Evolutionary conservation across 2,113 vertebrate species (phyloP).

Genomic region (Hemicordylus capensis): DNA sequence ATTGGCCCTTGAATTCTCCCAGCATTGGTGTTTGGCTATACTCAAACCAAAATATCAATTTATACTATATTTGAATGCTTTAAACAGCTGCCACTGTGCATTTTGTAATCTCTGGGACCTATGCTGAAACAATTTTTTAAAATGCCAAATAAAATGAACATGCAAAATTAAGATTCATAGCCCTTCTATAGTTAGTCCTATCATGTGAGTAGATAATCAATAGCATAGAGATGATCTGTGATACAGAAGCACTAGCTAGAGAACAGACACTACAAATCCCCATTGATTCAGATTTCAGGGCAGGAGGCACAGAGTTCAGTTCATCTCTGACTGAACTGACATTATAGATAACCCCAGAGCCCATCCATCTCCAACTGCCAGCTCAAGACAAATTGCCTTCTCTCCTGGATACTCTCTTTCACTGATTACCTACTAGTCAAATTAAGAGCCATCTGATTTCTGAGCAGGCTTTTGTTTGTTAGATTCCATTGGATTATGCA

Average conservation of each 20-base stretch:
- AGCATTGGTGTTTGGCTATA: background rate
- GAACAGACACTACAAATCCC: conserved; percentile 36
- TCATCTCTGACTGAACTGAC: conserved; percentile 58
- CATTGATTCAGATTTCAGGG: conserved; percentile 56
- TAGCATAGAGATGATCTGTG: background rate
- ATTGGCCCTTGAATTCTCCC: background rate
- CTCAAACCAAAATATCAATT: background rate
- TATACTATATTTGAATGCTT: background rate
- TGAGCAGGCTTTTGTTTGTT: conserved; percentile 66
- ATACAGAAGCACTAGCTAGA: background rate
- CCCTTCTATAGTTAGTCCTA: conserved; percentile 9
- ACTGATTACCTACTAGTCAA: conserved; percentile 69
- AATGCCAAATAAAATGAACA: background rate
- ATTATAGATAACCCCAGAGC: conserved; percentile 66
- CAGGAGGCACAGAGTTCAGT: conserved; percentile 56
- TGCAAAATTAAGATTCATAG: conserved; percentile 18
- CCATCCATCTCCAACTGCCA: conserved; percentile 72
- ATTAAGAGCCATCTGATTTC: conserved; percentile 70
- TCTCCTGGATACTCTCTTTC: conserved; percentile 63
- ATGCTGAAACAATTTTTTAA: background rate
- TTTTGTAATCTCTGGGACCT: background rate
- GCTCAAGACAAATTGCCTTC: conserved; percentile 70
- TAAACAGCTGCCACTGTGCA: background rate
- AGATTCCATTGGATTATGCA: conserved; percentile 73
- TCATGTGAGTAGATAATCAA: background rate